These are phyloP conservation scores for Plagodis pulveraria DNA, from an alignment of 2,888 invertebrate genomes.

Conservation along the genomic window DNA sequence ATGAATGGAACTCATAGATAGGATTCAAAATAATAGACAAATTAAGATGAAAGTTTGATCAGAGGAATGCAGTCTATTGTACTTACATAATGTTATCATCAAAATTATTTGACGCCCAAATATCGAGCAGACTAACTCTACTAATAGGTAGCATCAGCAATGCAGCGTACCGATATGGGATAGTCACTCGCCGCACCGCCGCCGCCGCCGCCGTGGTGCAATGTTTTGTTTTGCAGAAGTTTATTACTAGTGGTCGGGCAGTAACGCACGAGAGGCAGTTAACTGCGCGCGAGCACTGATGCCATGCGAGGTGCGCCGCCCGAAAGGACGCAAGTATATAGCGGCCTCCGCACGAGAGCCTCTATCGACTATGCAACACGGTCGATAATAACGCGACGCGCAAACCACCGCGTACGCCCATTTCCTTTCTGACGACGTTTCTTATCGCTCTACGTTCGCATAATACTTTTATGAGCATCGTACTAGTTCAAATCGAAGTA, in stretches of 20 bases:
- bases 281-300: slow-evolving; percentile 12
- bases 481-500: slow-evolving; percentile 46
- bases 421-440: slow-evolving; percentile 13
- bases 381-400: background rate
- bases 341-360: background rate
- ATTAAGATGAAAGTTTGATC: no score
- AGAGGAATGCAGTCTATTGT: no score
- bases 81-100: no score
- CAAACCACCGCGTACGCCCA: slow-evolving; percentile 5
- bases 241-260: slow-evolving; percentile 8
- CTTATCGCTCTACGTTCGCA: slow-evolving; percentile 51
- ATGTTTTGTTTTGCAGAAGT: slow-evolving; percentile 16
- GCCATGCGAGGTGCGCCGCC: slow-evolving; percentile 1
- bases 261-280: slow-evolving; percentile 18
- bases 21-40: no score
- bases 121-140: no score
- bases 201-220: background rate
- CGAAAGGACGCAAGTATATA: slow-evolving; percentile 1
- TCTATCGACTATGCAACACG: background rate
- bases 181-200: background rate
- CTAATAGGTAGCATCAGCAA: background rate
- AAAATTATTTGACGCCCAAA: no score
- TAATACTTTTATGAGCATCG: slow-evolving; percentile 51
- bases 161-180: background rate
- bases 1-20: no score